phyloP scores from a whole-genome alignment of 2,113 vertebrate species.

The Psittacara wagleri region DNA sequence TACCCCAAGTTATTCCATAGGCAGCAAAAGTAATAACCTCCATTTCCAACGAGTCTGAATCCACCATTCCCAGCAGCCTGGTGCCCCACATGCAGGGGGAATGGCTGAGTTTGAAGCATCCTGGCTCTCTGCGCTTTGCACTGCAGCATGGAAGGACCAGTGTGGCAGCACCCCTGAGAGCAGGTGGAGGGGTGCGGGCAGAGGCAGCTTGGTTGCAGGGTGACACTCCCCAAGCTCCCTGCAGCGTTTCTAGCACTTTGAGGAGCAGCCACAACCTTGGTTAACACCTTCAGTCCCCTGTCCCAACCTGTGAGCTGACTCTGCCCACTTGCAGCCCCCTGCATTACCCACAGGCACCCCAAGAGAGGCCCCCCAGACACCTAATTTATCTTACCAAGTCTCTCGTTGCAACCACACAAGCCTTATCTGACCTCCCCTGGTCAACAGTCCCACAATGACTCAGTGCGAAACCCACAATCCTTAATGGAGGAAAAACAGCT shows the following conservation, averaged over 20 bases:
- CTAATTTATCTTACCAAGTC: neutral
- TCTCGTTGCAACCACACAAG: neutral
- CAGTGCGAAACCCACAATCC: neutral
- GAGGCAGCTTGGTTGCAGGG: neutral
- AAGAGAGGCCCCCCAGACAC: neutral
- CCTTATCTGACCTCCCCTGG: neutral
- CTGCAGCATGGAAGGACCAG: neutral
- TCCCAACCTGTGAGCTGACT: neutral
- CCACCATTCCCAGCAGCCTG: neutral
- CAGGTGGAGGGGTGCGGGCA: rapidly evolving
- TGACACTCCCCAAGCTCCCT: neutral
- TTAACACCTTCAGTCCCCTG: neutral
- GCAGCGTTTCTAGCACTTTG: neutral
- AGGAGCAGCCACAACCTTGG: rapidly evolving
- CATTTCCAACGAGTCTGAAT: neutral
- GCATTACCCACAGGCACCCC: neutral
- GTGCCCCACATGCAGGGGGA: neutral
- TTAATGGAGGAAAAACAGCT: neutral
- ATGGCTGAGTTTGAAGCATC: too few species aligned
- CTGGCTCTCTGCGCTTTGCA: neutral
- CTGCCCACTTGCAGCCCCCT: neutral
- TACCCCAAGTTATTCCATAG: neutral
- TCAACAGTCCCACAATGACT: neutral
- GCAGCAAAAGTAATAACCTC: neutral
- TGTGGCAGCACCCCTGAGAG: neutral